Base-by-base conservation (phyloP, 2,797 vertebrate species). In the Myioborus melanocephalus region DNA sequence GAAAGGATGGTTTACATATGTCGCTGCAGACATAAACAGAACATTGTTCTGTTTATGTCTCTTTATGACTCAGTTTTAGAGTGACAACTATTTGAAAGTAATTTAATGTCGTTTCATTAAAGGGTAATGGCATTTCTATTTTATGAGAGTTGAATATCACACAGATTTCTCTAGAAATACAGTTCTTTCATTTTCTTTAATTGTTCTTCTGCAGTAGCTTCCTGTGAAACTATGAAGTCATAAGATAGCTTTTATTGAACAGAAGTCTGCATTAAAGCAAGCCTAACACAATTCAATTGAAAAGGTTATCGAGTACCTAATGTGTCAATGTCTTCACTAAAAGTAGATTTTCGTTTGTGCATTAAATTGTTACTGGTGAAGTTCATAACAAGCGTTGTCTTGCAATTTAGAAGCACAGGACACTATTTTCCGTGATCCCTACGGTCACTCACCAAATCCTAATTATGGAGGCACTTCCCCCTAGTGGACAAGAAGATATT, bases 51-150 rank as follows among this genome's bases (percentile, higher is more conserved):
- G 53, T 63, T 83, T 57, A 63, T 69, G 94, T 84, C 70, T 93
- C 71, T 76, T 68, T 83, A 65, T 87, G 87, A 94, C 52, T 97
- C 93, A 68, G 49, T 66, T 91, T 92, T 88, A 95, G 77, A 94
- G 57, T 85, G 90, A 91, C 94, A 96, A 85, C 83, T 93, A 93
- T 95, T 57, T 96, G 70, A 93, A 96, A 87, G 89, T 73, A 94
- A 97, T 96, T 97, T 94, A 81, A 89, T 32, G 12, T 52, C 2
- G 0, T 78, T 96, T 96, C 85, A 85, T 55, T 56, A 96, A 97
- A 97, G 50, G 86, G 92, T 97, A 96, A 96, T 94, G 92, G 34
- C 61, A 95, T 93, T 97, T 94, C 70, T 95, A 64, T 92, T 96
- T 94, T 94, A 81, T 89, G 70, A 82, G 70, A 79, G 44, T 55